These are phyloP conservation scores for Eugnorisma glareosa DNA, from an alignment of 2,888 invertebrate genomes.

Conservation along the genomic window DNA sequence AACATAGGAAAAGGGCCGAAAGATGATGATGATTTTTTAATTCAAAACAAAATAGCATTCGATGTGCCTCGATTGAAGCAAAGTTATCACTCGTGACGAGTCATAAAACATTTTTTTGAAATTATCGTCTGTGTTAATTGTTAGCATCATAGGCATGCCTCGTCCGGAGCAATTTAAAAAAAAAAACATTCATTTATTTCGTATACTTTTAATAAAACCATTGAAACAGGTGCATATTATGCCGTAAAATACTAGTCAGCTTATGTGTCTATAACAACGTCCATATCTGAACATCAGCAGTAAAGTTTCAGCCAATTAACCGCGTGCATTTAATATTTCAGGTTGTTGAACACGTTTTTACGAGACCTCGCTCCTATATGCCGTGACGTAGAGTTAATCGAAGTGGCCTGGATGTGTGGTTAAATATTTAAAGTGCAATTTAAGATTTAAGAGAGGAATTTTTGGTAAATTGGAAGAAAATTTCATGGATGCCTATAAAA, in stretches of 20 bases:
- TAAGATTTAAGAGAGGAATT: background rate
- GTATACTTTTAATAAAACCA: background rate
- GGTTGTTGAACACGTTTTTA: slow-evolving; percentile 66
- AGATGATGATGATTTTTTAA: background rate
- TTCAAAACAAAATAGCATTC: background rate
- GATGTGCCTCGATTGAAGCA: too few relatives aligned
- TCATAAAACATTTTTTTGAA: background rate
- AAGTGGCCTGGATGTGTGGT: slow-evolving; percentile 34
- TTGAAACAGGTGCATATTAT: slow-evolving; percentile 8
- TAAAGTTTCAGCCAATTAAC: slow-evolving; percentile 66
- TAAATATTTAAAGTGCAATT: slow-evolving; percentile 41
- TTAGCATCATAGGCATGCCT: background rate
- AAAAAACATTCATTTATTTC: background rate
- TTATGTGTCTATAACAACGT: slow-evolving; percentile 37
- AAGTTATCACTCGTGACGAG: background rate
- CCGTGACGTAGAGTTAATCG: slow-evolving; percentile 54
- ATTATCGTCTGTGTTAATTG: background rate
- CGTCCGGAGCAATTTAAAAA: background rate
- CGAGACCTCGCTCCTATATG: slow-evolving; percentile 37
- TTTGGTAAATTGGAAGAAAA: background rate
- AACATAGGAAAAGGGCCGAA: too few relatives aligned
- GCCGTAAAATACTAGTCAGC: slow-evolving; percentile 33
- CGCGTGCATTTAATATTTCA: slow-evolving; percentile 61
- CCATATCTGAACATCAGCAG: slow-evolving; percentile 56
- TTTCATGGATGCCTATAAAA: background rate